Percentiles rank a stretch among this genome's conserved stretches.
Evolutionary conservation across 2,888 invertebrate species (phyloP).

Genomic region (Zaprionus lineosus): DNA sequence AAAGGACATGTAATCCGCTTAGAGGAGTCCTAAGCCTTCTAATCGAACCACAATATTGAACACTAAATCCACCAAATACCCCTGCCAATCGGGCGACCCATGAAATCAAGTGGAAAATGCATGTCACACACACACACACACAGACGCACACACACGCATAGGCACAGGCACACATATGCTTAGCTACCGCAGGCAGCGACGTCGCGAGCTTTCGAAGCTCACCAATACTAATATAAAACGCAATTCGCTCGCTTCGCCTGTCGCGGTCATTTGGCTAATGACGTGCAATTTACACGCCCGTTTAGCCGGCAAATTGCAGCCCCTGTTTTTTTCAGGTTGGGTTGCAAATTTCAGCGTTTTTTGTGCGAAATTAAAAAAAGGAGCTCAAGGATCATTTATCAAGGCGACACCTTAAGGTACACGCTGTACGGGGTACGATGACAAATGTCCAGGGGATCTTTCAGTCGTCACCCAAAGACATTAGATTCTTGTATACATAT

Average conservation of each 20-base stretch:
- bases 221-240: not conserved
- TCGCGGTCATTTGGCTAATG: conserved; percentile 52
- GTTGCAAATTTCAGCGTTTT: conserved; percentile 23
- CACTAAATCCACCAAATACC: conserved; percentile 7
- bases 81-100: conserved; percentile 6
- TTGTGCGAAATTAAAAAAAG: conserved; percentile 66
- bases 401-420: conserved; percentile 62
- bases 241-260: not conserved
- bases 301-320: conserved; percentile 47
- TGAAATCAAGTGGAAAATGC: conserved; percentile 47
- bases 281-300: conserved; percentile 61
- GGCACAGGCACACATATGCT: too few species aligned
- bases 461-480: too few species aligned
- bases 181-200: too few species aligned
- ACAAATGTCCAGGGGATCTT: conserved; percentile 42
- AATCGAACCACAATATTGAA: conserved; percentile 43
- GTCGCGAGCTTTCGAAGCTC: conserved; percentile 29
- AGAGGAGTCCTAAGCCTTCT: conserved; percentile 19
- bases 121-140: conserved; percentile 18
- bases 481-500: not conserved
- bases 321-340: conserved; percentile 31
- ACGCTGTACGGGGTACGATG: too few species aligned
- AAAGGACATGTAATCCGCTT: conserved; percentile 49
- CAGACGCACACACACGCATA: not conserved
- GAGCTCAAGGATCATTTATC: conserved; percentile 61